Evolutionary conservation across 92 coral and sea anemone species (phyloP), one percentile per base, ranked within the genome.

Genomic region (Metridium senile): DNA sequence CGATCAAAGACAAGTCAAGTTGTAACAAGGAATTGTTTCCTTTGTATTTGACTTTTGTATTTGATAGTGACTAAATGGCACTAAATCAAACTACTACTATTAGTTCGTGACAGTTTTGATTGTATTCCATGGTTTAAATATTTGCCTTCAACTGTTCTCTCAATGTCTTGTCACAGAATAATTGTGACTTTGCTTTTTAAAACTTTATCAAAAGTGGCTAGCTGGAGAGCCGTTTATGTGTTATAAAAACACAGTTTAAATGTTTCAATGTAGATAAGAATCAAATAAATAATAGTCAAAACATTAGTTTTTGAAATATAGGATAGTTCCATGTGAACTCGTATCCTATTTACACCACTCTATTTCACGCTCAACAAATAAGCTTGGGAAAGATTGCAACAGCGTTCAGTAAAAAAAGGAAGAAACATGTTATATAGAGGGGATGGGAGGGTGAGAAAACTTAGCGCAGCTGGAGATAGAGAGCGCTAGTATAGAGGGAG

Each of bases 241-340:
- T 63, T 28, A 2, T 63, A 4, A 23, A 63, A 1, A 23, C 66
- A 59, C 43, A 1, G 30, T 58, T 58, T 58, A 58, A 58, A 23
- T 23, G 65, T 19, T 63, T 30, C 11, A 27, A 28, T 63, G 69
- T 63, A 63, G 69, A 63, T 63, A 63, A 28, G 27, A 16, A 21
- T 1, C 6, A 63, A 13, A 4, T 4, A 63, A 23, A 4, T 11
- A 58, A 23, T n/a, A n/a, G 31, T 25, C 45, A 4, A 63, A 63
- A 18, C 23, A 31, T 63, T 63, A 63, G 69, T 63, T 63, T 63
- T 63, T 4, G 69, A 63, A 63, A 63, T 1, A 63, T 30, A 63
- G 4, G 27, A 63, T 27, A 59, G 26, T 59, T 54, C 61, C 23
- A 54, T 54, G 25, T 10, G 9, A 16, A 54, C 17, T 45, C 8